Percentiles rank a stretch among this genome's conserved stretches.
phyloP scores from a whole-genome alignment of 1,140 invertebrate species.

The Temnothorax longispinosus region DNA sequence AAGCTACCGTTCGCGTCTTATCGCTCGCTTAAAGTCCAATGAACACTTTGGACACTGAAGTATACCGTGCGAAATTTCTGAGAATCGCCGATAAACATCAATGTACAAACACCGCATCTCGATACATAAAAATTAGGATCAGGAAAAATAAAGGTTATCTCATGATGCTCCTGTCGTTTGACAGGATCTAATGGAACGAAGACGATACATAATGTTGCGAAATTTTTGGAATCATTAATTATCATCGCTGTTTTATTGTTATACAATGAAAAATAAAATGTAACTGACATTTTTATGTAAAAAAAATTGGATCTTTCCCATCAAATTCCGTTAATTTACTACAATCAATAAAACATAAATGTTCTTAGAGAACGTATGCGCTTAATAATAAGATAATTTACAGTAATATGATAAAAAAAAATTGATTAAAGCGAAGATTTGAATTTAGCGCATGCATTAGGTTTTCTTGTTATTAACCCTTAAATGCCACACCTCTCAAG shows the following conservation, averaged over 20 bases:
- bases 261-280: not conserved
- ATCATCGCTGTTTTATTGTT: not conserved
- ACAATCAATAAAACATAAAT: not conserved
- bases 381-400: not conserved
- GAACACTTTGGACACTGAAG: conserved; percentile 2
- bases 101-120: not conserved
- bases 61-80: not conserved
- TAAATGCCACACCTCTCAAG: too few species aligned
- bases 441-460: not conserved
- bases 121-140: not conserved
- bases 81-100: conserved; percentile 23
- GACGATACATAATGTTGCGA: not conserved
- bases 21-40: conserved; percentile 7
- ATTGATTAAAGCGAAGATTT: not conserved
- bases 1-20: conserved; percentile 48
- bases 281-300: not conserved
- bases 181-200: not conserved
- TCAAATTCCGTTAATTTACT: not conserved
- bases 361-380: not conserved
- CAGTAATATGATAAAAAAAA: not conserved
- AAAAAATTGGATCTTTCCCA: not conserved
- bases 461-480: not conserved
- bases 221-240: not conserved
- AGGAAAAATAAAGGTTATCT: not conserved
- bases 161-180: not conserved